phyloP scores from a whole-genome alignment of 1,140 invertebrate genomes.

The Cherax quadricarinatus region DNA sequence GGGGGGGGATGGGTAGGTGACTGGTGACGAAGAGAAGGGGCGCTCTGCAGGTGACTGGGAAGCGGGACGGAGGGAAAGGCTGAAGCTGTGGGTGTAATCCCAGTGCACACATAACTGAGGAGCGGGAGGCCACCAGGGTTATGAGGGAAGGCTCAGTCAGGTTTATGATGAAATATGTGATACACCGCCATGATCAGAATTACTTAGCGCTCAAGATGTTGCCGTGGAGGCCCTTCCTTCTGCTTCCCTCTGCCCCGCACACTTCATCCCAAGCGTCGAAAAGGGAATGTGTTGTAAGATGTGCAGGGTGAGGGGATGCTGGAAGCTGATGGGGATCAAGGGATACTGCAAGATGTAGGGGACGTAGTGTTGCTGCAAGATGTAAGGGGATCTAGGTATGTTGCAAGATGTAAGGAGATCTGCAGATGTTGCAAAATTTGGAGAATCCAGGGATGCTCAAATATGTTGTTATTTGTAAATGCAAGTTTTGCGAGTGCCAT shows the following conservation, averaged over 20 bases:
- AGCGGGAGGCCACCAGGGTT: neutral
- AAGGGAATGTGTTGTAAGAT: too few relatives aligned
- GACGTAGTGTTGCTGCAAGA: neutral
- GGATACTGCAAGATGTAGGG: neutral
- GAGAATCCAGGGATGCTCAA: too few relatives aligned
- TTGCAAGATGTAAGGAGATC: neutral
- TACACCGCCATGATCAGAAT: neutral
- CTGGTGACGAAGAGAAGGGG: too few relatives aligned
- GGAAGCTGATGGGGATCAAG: neutral
- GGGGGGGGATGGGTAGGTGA: too few relatives aligned
- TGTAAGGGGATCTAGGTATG: neutral
- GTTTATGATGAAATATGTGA: constrained; percentile 7
- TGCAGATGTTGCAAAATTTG: neutral
- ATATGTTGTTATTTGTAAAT: neutral
- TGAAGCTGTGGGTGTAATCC: neutral
- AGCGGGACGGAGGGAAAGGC: neutral
- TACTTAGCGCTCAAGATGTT: neutral
- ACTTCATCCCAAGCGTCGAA: too few relatives aligned
- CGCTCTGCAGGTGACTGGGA: neutral
- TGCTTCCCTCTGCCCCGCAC: too few relatives aligned
- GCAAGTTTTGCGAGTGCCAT: too few relatives aligned
- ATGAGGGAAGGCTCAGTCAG: neutral
- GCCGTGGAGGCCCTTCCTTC: neutral
- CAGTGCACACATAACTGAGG: neutral
- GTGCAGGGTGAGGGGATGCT: neutral